Percentiles rank a stretch among this genome's conserved stretches.
Evolutionary conservation across 2,113 vertebrate genomes (phyloP).

Genomic region (Argyrosomus japonicus): DNA sequence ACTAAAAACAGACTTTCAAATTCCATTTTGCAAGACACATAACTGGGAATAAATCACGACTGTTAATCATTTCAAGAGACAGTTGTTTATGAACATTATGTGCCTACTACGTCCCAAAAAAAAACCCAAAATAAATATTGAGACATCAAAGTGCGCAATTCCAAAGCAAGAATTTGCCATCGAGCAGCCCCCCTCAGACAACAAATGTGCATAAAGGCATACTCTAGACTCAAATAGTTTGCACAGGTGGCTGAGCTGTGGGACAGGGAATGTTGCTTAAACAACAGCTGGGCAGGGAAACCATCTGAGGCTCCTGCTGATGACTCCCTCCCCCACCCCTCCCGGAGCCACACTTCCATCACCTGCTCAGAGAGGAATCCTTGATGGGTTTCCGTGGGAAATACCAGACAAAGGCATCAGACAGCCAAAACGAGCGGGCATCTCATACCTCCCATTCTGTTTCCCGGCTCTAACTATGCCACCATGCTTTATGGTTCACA

Average conservation of each 20-base stretch:
- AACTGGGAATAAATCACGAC: constrained; percentile 36
- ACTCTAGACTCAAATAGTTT: constrained; percentile 79
- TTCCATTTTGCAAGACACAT: constrained; percentile 46
- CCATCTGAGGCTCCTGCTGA: constrained; percentile 69
- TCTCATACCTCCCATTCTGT: constrained; percentile 61
- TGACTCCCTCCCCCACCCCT: constrained; percentile 16
- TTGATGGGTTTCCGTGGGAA: constrained; percentile 79
- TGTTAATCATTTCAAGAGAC: constrained; percentile 39
- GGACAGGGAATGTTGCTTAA: constrained; percentile 75
- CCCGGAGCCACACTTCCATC: constrained; percentile 72
- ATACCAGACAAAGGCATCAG: constrained; percentile 70
- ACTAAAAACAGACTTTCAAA: constrained; percentile 37
- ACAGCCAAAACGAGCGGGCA: constrained; percentile 24
- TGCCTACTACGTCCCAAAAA: not conserved
- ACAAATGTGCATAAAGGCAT: constrained; percentile 77
- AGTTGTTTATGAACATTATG: constrained; percentile 34
- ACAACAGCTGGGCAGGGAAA: constrained; percentile 81
- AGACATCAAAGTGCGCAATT: constrained; percentile 59
- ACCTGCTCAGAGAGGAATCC: constrained; percentile 82
- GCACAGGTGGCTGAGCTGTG: constrained; percentile 71
- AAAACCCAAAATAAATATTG: constrained; percentile 43
- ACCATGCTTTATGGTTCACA: not conserved
- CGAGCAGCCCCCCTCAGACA: constrained; percentile 59
- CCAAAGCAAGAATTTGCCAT: constrained; percentile 53
- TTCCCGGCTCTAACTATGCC: constrained; percentile 35